Base-by-base conservation (phyloP, 2,888 invertebrate species). In the Allacma fusca region DNA sequence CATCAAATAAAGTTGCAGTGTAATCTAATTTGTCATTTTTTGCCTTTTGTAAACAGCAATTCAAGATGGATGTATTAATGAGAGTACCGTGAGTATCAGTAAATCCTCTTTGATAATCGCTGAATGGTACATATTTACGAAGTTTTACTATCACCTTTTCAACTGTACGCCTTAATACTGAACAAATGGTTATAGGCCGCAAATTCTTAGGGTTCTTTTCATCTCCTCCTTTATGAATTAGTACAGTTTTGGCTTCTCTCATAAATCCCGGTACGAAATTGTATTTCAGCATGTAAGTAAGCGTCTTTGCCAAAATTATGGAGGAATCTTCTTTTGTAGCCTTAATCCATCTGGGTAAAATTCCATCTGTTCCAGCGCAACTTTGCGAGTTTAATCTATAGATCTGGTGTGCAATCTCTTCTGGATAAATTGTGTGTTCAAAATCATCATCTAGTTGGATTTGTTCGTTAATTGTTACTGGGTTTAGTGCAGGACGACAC, bases 231-330 rank as follows among this genome's bases (percentile, higher is more conserved):
- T 65, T 65, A n/a, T 26, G 24, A 5, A 65, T 28, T 13, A 65
- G 28, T 1, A 65, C 28, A 7, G 65, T 65, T 28, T 24, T 24
- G 12, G 65, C 65, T 65, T 65, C 28, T 26, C 29, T 65, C 28
- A 65, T 28, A 65, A 65, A 65, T 5, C 5, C 24, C 13, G 65
- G 65, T 65, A 65, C 65, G 26, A 26, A 65, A n/a, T 65, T 65
- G 19, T 26, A 65, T 19, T 65, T 29, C n/a, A 65, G 16, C 65
- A 65, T 65, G 16, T 65, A 65, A 0, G 19, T 26, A 23, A 65
- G 29, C 1, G 2, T 1, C 2, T 19, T 19, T 9, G 65, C 26
- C 65, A 65, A 24, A 28, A 65, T 13, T 65, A 12, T 26, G 28
- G 65, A 23, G 12, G 65, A 65, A 19, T 65, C 28, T 26, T 19